Evolutionary conservation across 2,888 invertebrate genomes (phyloP), one percentile per base, ranked within the genome.

Genomic region (Eupelmus urozonus): DNA sequence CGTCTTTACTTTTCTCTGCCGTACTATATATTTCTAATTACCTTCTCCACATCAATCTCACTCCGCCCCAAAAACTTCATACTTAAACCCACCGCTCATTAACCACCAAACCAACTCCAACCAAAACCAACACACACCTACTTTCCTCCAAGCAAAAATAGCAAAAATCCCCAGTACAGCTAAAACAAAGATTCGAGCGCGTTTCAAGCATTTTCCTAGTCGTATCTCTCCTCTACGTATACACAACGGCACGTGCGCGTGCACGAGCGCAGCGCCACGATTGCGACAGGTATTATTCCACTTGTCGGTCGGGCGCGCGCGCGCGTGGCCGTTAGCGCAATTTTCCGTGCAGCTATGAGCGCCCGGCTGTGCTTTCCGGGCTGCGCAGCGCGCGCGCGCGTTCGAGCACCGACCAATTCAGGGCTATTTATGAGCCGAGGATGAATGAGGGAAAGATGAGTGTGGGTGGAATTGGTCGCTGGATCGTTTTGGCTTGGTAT

Each of bases 211-310:
- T 45, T 45, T 16, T 45, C 45, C 45, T 45, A 7, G 16, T 13
- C 4, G 45, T 13, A 45, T 45, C 4, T 13, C 9, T 57, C n/a
- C n/a, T n/a, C n/a, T n/a, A n/a, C n/a, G n/a, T n/a, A n/a, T n/a
- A n/a, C n/a, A n/a, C n/a, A n/a, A 29, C 29, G 40, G 72, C 62
- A 62, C 63, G 55, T 51, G 51, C 63, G 18, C 55, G 23, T 62
- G 53, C 18, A 25, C 59, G 29, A 23, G 55, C 13, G 9, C 18
- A 34, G 34, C 45, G 13, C 45, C 45, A 2, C 49, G 34, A 76
- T 70, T 71, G 59, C 55, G 49, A 72, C 71, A 77, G 71, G 59
- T 71, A 77, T 71, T 76, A 76, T 76, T 71, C 49, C 63, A 55
- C 57, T 76, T 76, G 65, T 45, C 60, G 40, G 40, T 57, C 25